A percentile compares a stretch with the other conserved stretches of the same genome.
Conservation (phyloP, 2,113 vertebrate species). For the Proterorhinus semilunaris region DNA sequence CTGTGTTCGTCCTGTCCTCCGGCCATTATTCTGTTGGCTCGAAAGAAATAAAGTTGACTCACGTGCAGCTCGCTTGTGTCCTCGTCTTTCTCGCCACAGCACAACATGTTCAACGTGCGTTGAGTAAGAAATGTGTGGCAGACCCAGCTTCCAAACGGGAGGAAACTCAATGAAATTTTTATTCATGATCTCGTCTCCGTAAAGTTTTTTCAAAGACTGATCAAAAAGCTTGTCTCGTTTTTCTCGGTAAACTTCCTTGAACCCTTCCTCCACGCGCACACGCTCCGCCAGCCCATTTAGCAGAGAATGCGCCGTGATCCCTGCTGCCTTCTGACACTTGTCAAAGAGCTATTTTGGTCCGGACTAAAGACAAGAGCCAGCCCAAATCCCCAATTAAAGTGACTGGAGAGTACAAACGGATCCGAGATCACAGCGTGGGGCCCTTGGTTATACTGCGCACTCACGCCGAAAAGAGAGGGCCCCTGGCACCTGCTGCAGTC, state of each 20-base stretch:
- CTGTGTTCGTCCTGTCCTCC: no score
- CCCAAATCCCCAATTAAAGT: conserved; percentile 76
- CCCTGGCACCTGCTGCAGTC: conserved; percentile 59
- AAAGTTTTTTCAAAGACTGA: no score
- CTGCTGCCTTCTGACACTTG: conserved; percentile 51
- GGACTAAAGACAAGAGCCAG: conserved; percentile 55
- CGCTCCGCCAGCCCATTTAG: conserved; percentile 22
- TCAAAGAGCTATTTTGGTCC: conserved; percentile 65
- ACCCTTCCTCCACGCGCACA: conserved; percentile 9
- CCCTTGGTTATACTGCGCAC: conserved; percentile 25
- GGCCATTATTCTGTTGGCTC: no score
- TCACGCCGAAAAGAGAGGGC: conserved; percentile 20
- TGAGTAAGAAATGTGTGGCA: no score
- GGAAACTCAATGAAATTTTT: no score
- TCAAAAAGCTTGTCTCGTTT: conserved; percentile 7
- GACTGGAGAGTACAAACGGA: conserved; percentile 58
- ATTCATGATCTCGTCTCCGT: no score
- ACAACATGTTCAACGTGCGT: no score
- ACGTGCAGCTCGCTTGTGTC: no score
- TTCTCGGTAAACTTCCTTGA: conserved; percentile 9
- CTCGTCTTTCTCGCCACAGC: no score
- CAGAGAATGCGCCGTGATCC: conserved; percentile 38
- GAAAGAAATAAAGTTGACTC: no score
- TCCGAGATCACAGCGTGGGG: conserved; percentile 33
- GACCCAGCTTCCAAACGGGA: no score